Evolutionary conservation across 2,888 invertebrate genomes (phyloP).

Genomic region (Scaptomyza flava): DNA sequence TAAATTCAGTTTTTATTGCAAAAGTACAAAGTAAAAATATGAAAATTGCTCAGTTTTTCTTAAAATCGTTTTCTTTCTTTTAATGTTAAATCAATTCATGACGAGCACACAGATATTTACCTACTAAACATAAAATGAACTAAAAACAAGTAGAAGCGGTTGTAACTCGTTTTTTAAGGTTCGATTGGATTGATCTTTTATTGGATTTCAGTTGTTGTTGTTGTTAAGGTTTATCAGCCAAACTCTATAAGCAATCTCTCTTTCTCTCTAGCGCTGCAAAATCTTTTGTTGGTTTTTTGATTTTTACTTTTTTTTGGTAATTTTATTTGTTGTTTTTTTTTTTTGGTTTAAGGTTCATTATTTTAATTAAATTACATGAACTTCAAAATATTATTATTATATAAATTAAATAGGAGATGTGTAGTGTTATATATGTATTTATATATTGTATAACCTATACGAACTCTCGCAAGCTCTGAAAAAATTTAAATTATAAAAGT

Average conservation of each 20-base stretch:
- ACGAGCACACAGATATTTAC: slow-evolving; percentile 80
- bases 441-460: slow-evolving; percentile 77
- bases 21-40: slow-evolving; percentile 79
- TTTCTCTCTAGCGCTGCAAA: slow-evolving; percentile 53
- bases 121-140: slow-evolving; percentile 79
- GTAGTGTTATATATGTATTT: slow-evolving; percentile 78
- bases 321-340: slow-evolving; percentile 46
- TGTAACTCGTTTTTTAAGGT: slow-evolving; percentile 61
- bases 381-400: slow-evolving; percentile 79
- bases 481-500: slow-evolving; percentile 70
- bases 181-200: slow-evolving; percentile 39
- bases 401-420: slow-evolving; percentile 73
- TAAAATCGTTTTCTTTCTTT: slow-evolving; percentile 55
- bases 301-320: slow-evolving; percentile 63
- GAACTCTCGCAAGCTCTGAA: slow-evolving; percentile 66
- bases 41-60: slow-evolving; percentile 72
- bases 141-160: slow-evolving; percentile 79
- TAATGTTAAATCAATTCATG: slow-evolving; percentile 73
- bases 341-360: slow-evolving; percentile 79
- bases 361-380: slow-evolving; percentile 83
- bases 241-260: slow-evolving; percentile 44
- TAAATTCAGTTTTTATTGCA: slow-evolving; percentile 73
- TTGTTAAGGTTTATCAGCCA: slow-evolving; percentile 50
- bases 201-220: slow-evolving; percentile 13
- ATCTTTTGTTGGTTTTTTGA: slow-evolving; percentile 43